Conservation (phyloP, 2,888 invertebrate species). For the Nipponacmea schrenckii region DNA sequence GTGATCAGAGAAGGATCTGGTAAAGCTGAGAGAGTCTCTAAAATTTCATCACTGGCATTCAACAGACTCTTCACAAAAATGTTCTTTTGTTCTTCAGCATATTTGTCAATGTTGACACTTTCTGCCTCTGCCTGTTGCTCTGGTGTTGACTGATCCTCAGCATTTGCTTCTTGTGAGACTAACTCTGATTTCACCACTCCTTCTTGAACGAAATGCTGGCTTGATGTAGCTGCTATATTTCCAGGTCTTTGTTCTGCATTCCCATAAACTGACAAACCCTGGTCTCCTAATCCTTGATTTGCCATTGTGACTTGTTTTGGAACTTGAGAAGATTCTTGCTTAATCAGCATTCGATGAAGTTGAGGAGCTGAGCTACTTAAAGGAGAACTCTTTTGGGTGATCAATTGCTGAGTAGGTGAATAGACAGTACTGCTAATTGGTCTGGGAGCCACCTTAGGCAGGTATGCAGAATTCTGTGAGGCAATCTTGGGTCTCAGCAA, state of each 20-base stretch:
- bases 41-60: slow-evolving; percentile 4
- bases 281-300: not conserved
- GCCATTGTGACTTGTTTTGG: not conserved
- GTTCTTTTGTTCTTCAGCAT: not conserved
- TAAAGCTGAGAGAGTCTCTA: not conserved
- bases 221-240: not conserved
- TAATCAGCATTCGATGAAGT: not conserved
- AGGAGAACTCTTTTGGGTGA: not conserved
- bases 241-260: not conserved
- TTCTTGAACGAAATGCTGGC: not conserved
- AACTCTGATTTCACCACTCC: not conserved
- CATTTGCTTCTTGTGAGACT: not conserved
- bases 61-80: not conserved
- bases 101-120: not conserved
- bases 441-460: not conserved
- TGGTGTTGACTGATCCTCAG: not conserved
- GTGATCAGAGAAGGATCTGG: not conserved
- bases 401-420: not conserved
- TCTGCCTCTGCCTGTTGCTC: not conserved
- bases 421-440: not conserved
- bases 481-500: too few species aligned
- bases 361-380: not conserved
- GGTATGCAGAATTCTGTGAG: too few species aligned
- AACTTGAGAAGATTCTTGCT: not conserved
- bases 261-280: not conserved